phyloP scores from a whole-genome alignment of 2,797 vertebrate species.

The Lerista edwardsae region DNA sequence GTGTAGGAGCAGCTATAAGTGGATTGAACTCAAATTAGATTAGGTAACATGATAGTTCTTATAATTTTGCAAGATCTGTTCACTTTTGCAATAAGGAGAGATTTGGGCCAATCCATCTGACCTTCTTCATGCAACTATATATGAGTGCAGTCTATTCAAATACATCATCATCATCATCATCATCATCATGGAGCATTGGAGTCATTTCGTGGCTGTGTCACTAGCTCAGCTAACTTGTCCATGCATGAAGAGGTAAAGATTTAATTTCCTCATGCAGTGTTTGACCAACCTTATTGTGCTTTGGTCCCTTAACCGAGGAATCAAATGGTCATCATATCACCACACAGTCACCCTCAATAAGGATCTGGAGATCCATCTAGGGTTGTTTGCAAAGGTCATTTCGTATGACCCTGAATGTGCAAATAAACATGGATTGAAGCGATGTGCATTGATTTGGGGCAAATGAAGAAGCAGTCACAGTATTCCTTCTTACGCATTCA shows the following conservation, averaged over 20 bases:
- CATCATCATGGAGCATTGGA: neutral
- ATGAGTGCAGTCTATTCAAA: neutral
- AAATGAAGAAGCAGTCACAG: neutral
- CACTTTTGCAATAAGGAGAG: constrained; percentile 20
- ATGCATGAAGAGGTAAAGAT: neutral
- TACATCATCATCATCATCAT: neutral
- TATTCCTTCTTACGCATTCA: neutral
- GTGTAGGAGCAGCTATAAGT: constrained; percentile 6
- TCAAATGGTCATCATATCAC: neutral
- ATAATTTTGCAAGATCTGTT: constrained; percentile 24
- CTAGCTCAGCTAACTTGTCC: neutral
- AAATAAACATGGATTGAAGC: neutral
- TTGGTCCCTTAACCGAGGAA: neutral
- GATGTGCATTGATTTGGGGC: neutral
- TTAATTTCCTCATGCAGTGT: neutral
- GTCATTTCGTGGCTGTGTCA: neutral
- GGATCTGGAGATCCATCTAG: neutral
- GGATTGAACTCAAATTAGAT: constrained; percentile 32
- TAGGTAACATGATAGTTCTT: constrained; percentile 27
- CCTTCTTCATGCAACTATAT: neutral
- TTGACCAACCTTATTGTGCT: neutral
- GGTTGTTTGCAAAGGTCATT: neutral
- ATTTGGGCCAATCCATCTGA: neutral
- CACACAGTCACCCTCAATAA: neutral
- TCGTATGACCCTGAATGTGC: neutral